Base-by-base conservation (phyloP, 2,797 vertebrate species). In the Molossus molossus region DNA sequence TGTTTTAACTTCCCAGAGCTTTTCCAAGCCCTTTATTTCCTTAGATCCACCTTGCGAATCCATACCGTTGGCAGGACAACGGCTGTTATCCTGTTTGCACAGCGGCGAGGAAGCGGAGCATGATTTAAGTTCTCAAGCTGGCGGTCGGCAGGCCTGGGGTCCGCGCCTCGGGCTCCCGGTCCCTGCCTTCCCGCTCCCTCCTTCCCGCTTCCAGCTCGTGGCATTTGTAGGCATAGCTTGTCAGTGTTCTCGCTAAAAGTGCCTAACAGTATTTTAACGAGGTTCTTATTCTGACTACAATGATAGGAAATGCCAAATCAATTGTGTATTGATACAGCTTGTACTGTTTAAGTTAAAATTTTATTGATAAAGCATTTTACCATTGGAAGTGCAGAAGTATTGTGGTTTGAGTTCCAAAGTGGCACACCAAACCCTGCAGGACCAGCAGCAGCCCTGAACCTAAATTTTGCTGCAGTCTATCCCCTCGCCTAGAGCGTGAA, bases 1-100 rank as follows among this genome's bases (percentile, higher is more conserved):
- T 90, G 14, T 64, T 88, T 64, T 70, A 70, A 94, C 65, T 93
- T 94, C 77, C 85, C 77, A 14, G 64, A 88, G 60, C 50, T 95
- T 95, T 96, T 90, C 91, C 69, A 93, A 93, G 57, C 55, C 69
- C 18, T 96, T 73, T 86, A 21, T 94, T 96, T 96, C 87, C 94
- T 95, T 88, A 96, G 85, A 90, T 90, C 85, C 95, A 88, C 87
- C 90, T 96, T 93, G 81, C 62, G 97, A 96, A 92, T 95, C 85
- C 90, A 79, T 92, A 79, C 23, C 13, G 27, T 89, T 87, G 92
- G 87, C 64, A 88, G 73, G 27, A 92, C 87, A 64, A 72, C 50
- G 27, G 9, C 37, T 20, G 40, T 77, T 95, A 94, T 75, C 81
- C 87, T 95, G 84, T 97, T 96, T 96, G 86, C 69, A 85, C 53